phyloP scores from a whole-genome alignment of 2,113 vertebrate species.

The Abramis brama region DNA sequence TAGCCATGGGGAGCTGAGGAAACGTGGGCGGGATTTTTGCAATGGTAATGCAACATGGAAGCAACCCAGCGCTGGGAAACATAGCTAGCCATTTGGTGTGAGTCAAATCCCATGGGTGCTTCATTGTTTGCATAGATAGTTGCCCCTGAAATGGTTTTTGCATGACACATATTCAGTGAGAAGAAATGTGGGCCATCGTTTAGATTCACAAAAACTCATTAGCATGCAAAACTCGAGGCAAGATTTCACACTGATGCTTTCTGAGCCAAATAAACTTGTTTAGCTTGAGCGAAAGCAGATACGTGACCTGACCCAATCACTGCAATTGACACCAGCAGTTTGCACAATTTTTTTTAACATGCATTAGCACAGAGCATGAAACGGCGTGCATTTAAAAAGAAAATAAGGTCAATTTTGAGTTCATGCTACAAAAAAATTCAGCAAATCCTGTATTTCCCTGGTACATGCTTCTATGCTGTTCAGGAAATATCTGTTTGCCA shows the following conservation, averaged over 20 bases:
- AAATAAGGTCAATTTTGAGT: neutral
- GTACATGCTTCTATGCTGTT: neutral
- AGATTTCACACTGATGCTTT: slow-evolving; percentile 10
- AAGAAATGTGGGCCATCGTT: slow-evolving; percentile 7
- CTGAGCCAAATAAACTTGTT: neutral
- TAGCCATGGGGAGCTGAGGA: slow-evolving; percentile 29
- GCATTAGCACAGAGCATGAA: neutral
- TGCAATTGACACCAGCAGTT: slow-evolving; percentile 28
- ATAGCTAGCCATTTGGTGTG: neutral
- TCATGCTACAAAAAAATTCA: no score
- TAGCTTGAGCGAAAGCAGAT: slow-evolving; percentile 29
- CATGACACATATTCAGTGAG: slow-evolving; percentile 3
- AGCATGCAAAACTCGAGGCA: slow-evolving; percentile 7
- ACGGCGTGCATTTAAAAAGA: neutral
- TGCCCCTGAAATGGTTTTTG: neutral
- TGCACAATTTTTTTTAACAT: neutral
- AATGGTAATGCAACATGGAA: slow-evolving; percentile 22
- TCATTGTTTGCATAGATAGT: slow-evolving; percentile 23
- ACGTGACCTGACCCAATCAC: slow-evolving; percentile 10
- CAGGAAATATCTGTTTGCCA: neutral
- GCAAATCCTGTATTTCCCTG: neutral
- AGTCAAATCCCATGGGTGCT: neutral
- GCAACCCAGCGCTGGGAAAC: neutral
- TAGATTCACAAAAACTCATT: neutral
- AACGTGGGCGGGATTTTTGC: slow-evolving; percentile 41